phyloP scores from a whole-genome alignment of 2,797 vertebrate species.

The Cirrhinus molitorella region DNA sequence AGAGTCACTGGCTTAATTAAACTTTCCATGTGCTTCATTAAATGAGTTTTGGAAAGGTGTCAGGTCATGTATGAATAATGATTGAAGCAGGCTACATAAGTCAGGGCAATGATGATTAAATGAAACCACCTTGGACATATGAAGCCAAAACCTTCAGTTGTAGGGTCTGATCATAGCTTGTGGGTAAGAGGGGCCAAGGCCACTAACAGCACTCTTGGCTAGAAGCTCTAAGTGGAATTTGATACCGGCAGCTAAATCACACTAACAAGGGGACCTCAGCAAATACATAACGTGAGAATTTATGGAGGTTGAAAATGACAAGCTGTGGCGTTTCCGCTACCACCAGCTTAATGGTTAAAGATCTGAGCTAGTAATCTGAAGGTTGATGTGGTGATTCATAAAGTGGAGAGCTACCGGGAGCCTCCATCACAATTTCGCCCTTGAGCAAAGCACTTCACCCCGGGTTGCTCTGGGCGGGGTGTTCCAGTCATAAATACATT shows the following conservation, averaged over 20 bases:
- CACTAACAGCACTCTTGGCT: conserved; percentile 19
- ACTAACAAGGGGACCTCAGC: conserved; percentile 22
- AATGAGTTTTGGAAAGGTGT: conserved; percentile 37
- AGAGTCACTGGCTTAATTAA: conserved; percentile 19
- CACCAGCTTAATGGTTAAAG: conserved; percentile 7
- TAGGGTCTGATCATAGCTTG: not conserved
- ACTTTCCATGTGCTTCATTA: conserved; percentile 28
- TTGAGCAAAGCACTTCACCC: conserved; percentile 33
- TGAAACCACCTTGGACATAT: conserved; percentile 2
- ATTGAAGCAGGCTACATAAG: not conserved
- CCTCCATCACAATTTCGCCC: conserved; percentile 36
- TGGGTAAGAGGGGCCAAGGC: conserved; percentile 29
- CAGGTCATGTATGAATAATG: conserved; percentile 27
- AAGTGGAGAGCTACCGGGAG: not conserved
- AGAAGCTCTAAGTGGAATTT: conserved; percentile 32
- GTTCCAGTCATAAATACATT: conserved; percentile 32
- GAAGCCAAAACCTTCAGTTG: not conserved
- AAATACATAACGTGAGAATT: conserved; percentile 43
- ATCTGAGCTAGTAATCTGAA: conserved; percentile 26
- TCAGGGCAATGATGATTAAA: conserved; percentile 16
- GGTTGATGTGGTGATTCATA: conserved; percentile 37
- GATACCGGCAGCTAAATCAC: conserved; percentile 39
- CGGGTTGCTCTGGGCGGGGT: conserved; percentile 1
- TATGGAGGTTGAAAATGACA: conserved; percentile 31
- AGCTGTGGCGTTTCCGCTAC: not conserved